Evolutionary conservation across 2,797 vertebrate species (phyloP).

Genomic region (Catostomus latipinnis): DNA sequence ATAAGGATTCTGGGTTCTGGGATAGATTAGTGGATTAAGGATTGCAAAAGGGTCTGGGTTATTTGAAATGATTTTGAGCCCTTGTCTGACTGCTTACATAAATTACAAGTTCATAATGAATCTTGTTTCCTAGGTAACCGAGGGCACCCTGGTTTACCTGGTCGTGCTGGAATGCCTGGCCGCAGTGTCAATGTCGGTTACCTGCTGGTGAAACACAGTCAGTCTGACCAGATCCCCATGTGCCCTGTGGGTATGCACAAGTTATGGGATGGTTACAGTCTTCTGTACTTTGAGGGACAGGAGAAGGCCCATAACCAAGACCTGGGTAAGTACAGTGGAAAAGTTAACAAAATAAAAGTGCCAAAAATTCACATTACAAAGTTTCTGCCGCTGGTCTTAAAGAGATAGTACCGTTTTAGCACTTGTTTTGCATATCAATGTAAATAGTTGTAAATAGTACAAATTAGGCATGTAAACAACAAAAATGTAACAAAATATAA

Average conservation of each 20-base stretch:
- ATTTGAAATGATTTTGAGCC: slow-evolving; percentile 40
- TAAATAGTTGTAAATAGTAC: no score
- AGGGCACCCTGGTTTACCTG: slow-evolving; percentile 81
- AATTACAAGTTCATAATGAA: neutral
- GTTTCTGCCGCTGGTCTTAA: no score
- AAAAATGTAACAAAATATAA: no score
- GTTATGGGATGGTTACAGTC: slow-evolving; percentile 96
- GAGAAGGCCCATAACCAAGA: slow-evolving; percentile 99
- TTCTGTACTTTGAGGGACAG: slow-evolving; percentile 96
- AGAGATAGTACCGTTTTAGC: no score
- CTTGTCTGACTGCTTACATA: slow-evolving; percentile 1
- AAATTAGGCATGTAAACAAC: no score
- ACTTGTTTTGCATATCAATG: no score
- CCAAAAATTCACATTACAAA: neutral
- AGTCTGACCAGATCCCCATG: slow-evolving; percentile 90
- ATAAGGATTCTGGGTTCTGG: slow-evolving; percentile 55
- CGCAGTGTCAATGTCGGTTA: slow-evolving; percentile 96
- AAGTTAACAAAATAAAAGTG: neutral
- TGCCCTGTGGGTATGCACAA: slow-evolving; percentile 95
- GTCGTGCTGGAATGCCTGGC: slow-evolving; percentile 90
- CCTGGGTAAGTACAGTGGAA: slow-evolving; percentile 80
- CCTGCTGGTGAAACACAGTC: slow-evolving; percentile 97
- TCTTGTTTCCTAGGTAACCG: slow-evolving; percentile 46
- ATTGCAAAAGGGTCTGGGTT: slow-evolving; percentile 32
- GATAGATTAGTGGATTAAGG: slow-evolving; percentile 62